Base-by-base conservation (phyloP, 2,888 invertebrate genomes). In the Axea sp. region DNA sequence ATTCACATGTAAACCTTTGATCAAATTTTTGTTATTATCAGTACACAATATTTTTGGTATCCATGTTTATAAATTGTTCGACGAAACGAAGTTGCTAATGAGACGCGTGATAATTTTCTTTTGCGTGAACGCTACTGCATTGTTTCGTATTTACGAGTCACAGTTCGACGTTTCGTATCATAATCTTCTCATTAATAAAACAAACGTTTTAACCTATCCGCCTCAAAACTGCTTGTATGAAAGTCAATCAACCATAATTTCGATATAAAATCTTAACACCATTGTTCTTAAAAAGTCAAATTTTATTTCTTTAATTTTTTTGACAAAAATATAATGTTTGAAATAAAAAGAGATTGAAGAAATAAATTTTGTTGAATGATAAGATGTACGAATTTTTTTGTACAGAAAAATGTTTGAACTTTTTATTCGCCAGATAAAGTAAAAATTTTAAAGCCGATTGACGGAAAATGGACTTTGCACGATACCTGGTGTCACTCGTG, bases 401-500 rank as follows among this genome's bases (percentile, higher is more conserved):
- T n/a, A n/a, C n/a, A n/a, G n/a, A n/a, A n/a, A n/a, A n/a, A n/a
- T n/a, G n/a, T n/a, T n/a, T n/a, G n/a, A n/a, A n/a, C n/a, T n/a
- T n/a, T n/a, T n/a, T n/a, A n/a, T n/a, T n/a, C n/a, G n/a, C n/a
- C n/a, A n/a, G n/a, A n/a, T n/a, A n/a, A n/a, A n/a, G n/a, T 64
- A 71, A 65, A 75, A 74, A 69, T 74, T 65, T 59, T 65, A 76
- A 76, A 76, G 74, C 68, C 59, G 57, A 49, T 74, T 53, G 62
- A 67, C 65, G 55, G 68, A 74, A 76, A 72, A 74, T 62, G 80
- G 79, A 82, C 82, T 82, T 82, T 81, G 81, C 71, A 79, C 80
- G 75, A 28, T 78, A 69, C 51, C 74, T 76, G 69, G 76, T 78
- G 80, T 80, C 78, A 80, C 78, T 81, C 74, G 81, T 78, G 82